A percentile compares a stretch with the other conserved stretches of the same genome.
Evolutionary conservation across 2,888 invertebrate species (phyloP).

Genomic region (Anoplius nigerrimus): DNA sequence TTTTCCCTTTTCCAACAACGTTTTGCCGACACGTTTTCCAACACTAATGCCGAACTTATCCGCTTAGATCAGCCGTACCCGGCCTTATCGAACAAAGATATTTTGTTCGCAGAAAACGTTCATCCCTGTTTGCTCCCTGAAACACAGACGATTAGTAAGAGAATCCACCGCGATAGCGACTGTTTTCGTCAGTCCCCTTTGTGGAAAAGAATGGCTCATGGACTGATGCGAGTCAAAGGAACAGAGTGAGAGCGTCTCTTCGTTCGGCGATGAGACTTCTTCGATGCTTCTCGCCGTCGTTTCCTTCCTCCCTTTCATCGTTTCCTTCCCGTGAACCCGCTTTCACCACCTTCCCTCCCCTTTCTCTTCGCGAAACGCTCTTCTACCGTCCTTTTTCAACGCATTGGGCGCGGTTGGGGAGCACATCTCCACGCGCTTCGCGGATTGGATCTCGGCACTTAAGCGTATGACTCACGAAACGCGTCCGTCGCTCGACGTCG

Average conservation of each 20-base stretch:
- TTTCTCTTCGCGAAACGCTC: neutral
- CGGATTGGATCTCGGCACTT: slow-evolving; percentile 35
- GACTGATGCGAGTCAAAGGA: no score
- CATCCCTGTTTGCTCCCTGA: no score
- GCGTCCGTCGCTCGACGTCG: no score
- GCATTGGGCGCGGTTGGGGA: slow-evolving; percentile 39
- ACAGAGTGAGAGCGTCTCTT: no score
- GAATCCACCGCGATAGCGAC: neutral
- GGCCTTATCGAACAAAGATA: no score
- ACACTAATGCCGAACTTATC: no score
- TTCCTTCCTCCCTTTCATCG: neutral
- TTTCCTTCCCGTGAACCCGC: neutral
- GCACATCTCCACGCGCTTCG: slow-evolving; percentile 35
- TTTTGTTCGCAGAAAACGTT: no score
- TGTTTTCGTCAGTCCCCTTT: neutral
- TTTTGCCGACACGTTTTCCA: no score
- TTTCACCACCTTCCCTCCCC: neutral
- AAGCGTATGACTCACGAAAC: slow-evolving; percentile 27
- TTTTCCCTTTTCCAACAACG: no score
- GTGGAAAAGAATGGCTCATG: neutral
- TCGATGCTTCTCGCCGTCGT: neutral
- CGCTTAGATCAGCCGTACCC: no score
- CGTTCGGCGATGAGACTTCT: no score
- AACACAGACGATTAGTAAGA: neutral
- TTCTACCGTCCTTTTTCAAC: no score